Conservation (phyloP, 2,113 vertebrate species). For the Lucifuga dentata region DNA sequence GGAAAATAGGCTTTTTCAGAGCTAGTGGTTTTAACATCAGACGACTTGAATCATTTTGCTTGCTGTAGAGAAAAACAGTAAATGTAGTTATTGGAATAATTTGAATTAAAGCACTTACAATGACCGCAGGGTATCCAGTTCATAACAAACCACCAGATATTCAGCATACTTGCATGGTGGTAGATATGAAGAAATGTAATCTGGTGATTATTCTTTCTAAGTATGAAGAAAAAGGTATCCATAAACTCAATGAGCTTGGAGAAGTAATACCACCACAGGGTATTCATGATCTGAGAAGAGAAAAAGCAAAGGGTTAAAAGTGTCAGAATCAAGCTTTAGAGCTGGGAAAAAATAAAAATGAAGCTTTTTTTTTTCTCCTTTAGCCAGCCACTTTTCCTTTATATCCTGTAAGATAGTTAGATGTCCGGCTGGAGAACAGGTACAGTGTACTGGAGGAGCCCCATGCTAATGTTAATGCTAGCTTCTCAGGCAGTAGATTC, state of each 20-base stretch:
- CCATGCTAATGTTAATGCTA: too few relatives aligned
- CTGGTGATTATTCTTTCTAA: constrained; percentile 97
- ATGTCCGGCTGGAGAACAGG: too few relatives aligned
- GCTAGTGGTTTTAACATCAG: constrained; percentile 39
- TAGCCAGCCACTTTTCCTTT: too few relatives aligned
- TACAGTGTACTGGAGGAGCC: too few relatives aligned
- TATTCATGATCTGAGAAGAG: constrained; percentile 85
- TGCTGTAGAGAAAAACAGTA: constrained; percentile 8
- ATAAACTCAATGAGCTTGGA: constrained; percentile 98
- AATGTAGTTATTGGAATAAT: constrained; percentile 27
- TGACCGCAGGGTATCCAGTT: constrained; percentile 99
- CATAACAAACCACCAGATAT: constrained; percentile 99
- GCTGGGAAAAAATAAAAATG: not conserved
- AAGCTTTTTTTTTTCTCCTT: too few relatives aligned
- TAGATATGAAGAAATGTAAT: constrained; percentile 96
- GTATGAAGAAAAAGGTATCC: constrained; percentile 99
- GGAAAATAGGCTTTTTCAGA: constrained; percentile 33
- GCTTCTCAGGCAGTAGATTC: too few relatives aligned
- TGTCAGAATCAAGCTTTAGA: too few relatives aligned
- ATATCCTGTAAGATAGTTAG: too few relatives aligned
- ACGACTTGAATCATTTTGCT: constrained; percentile 63
- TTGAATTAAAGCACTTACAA: constrained; percentile 86
- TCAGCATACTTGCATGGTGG: constrained; percentile 94
- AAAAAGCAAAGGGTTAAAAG: not conserved
- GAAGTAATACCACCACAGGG: constrained; percentile 99